Evolutionary conservation across 2,113 vertebrate genomes (phyloP).

Genomic region (Etheostoma cragini): DNA sequence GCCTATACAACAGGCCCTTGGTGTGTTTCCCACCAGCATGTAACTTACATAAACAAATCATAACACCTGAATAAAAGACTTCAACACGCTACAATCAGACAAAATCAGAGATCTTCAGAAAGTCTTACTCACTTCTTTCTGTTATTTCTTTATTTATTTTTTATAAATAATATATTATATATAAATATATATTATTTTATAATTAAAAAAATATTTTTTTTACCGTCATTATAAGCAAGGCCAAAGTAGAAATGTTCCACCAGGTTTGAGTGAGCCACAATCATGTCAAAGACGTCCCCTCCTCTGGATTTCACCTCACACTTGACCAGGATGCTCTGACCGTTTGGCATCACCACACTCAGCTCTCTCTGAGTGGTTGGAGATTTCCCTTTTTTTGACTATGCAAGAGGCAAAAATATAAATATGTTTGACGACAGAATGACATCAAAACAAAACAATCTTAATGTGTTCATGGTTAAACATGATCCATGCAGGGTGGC

Average conservation of each 20-base stretch:
- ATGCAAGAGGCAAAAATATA: background rate
- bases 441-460: background rate
- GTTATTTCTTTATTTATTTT: too few relatives aligned
- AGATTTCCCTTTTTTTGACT: conserved; percentile 91
- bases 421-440: background rate
- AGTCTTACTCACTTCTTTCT: background rate
- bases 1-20: background rate
- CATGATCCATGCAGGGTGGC: background rate
- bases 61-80: background rate
- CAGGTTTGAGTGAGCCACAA: conserved; percentile 87
- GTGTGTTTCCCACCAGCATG: background rate
- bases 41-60: background rate
- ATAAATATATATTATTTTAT: too few relatives aligned
- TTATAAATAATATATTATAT: too few relatives aligned
- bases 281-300: conserved; percentile 88
- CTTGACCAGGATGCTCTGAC: conserved; percentile 89
- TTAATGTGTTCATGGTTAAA: background rate
- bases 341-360: conserved; percentile 88
- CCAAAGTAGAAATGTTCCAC: conserved; percentile 91
- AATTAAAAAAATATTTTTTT: too few relatives aligned
- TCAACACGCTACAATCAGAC: background rate
- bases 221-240: conserved; percentile 90
- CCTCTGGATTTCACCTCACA: conserved; percentile 89
- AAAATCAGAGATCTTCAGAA: background rate
- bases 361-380: conserved; percentile 86